Percentiles rank a stretch among this genome's conserved stretches.
phyloP scores from a whole-genome alignment of 2,888 invertebrate genomes.

The Podabrus alpinus region DNA sequence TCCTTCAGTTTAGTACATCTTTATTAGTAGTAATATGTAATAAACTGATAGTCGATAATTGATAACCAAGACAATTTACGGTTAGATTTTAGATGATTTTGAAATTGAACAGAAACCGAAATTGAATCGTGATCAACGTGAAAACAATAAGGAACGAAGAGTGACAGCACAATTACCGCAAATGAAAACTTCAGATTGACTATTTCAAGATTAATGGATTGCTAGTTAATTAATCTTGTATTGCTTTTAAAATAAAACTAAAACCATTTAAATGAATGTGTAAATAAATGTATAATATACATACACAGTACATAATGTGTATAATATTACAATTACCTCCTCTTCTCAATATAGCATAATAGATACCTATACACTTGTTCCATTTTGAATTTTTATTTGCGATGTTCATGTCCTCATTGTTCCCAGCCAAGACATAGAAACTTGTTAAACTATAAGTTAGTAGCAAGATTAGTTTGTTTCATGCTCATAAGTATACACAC shows the following conservation, averaged over 20 bases:
- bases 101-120: slow-evolving; percentile 16
- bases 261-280: neutral
- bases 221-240: slow-evolving; percentile 1
- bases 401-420: neutral
- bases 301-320: neutral
- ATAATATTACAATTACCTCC: neutral
- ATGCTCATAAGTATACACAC: neutral
- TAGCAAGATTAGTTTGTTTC: neutral
- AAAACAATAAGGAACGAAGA: slow-evolving; percentile 16
- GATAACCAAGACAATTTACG: slow-evolving; percentile 15
- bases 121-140: slow-evolving; percentile 20
- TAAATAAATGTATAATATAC: neutral
- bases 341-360: neutral
- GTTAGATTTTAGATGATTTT: slow-evolving; percentile 9
- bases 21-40: slow-evolving; percentile 14
- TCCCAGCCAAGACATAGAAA: neutral
- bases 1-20: neutral
- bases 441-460: neutral
- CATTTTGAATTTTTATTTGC: neutral
- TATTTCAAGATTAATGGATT: slow-evolving; percentile 6
- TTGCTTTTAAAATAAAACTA: neutral
- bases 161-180: slow-evolving; percentile 15
- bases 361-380: neutral
- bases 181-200: slow-evolving; percentile 5
- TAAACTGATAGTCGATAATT: slow-evolving; percentile 4